Conservation (phyloP, 2,888 invertebrate species). For the Carabus problematicus region DNA sequence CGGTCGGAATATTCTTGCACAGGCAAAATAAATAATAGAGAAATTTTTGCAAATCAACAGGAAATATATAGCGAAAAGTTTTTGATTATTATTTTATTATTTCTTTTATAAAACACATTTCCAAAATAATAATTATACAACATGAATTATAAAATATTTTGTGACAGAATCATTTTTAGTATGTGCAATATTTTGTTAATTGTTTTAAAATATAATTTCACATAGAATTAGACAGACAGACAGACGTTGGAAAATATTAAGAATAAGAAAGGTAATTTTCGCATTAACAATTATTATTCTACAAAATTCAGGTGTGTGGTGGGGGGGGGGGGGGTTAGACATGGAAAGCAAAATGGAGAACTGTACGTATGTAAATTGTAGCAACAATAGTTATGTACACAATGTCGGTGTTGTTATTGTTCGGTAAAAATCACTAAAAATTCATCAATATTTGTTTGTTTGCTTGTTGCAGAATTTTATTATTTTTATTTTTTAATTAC, state of each 20-base stretch:
- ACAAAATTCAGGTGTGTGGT: conserved; percentile 24
- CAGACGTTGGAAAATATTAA: background rate
- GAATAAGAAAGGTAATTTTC: background rate
- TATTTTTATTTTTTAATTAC: conserved; percentile 3
- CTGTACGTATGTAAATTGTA: conserved; percentile 6
- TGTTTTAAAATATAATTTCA: conserved; percentile 19
- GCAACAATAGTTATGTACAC: conserved; percentile 4
- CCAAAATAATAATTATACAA: conserved; percentile 33
- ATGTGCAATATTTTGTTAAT: conserved; percentile 25
- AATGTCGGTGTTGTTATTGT: conserved; percentile 7
- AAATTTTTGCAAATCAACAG: too few species aligned
- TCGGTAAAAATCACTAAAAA: conserved; percentile 33
- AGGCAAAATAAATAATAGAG: too few species aligned
- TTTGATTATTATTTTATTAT: conserved; percentile 34
- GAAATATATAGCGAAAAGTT: too few species aligned
- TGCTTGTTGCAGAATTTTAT: conserved; percentile 16
- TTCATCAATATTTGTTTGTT: conserved; percentile 19
- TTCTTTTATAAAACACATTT: conserved; percentile 39
- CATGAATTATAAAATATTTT: conserved; percentile 37
- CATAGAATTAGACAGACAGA: conserved; percentile 1
- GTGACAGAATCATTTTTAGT: conserved; percentile 20
- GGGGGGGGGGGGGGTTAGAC: background rate
- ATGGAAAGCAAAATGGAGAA: conserved; percentile 29
- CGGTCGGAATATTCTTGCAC: too few species aligned
- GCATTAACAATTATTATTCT: conserved; percentile 19